Base-by-base conservation (phyloP, 92 coral and sea anemone genomes). In the Phenganax stokvisi region DNA sequence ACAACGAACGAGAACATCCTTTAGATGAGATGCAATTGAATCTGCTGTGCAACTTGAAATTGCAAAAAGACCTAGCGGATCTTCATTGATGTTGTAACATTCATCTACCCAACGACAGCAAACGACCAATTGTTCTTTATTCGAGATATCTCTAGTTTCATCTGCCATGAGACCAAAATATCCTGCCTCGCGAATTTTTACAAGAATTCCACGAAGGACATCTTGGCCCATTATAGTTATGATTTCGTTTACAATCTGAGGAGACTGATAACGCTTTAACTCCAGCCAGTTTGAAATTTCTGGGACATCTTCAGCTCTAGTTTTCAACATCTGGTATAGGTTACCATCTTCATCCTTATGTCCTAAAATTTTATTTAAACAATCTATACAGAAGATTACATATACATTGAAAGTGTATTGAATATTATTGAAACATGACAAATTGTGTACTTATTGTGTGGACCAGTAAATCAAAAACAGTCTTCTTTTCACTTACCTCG, bases 101-200 rank as follows among this genome's bases (percentile, higher is more conserved):
- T 52, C 63, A 54, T 74, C 79, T 53, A 74, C 79, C 79, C 64
- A 74, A 57, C 79, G 59, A 74, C 63, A 74, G 79, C 79, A 74
- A 57, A 74, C 62, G 30, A 56, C 79, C 31, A 72, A 51, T 73
- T 75, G 51, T 53, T 75, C 80, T 56, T 75, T 75, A 57, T 75
- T 75, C 15, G 64, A 56, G 63, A 75, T 75, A 75, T 75, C 80
- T 56, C 80, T 75, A 12, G 66, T 75, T 75, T 75, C 80, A 75
- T 75, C 80, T 75, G 62, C 80, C 63, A 55, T 54, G n/a, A 75
- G 31, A 75, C 64, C 37, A 75, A 75, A 75, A 30, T 75, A 57
- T 27, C 51, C 80, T 55, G 80, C 80, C 63, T 75, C 64, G 60
- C 63, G 80, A 12, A 75, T 75, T 75, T 56, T 54, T 75, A 75